Percentiles rank a stretch among this genome's conserved stretches.
Evolutionary conservation across 2,797 vertebrate genomes (phyloP).

Genomic region (Pyrocephalus nanus): DNA sequence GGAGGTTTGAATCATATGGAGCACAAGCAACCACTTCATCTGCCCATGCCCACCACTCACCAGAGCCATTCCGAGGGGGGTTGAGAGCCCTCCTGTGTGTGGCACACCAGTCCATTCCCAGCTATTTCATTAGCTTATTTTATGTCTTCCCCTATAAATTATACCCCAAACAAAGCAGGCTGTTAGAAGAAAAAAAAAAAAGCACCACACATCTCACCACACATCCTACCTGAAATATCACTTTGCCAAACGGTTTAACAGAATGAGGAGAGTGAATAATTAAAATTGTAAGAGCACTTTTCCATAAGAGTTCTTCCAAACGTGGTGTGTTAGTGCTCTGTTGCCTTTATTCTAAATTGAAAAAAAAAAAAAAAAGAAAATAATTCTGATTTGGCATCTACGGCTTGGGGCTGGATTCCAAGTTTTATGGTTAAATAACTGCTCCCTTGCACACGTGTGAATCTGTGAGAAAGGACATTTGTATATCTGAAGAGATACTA

Average conservation of each 20-base stretch:
- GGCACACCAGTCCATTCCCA: neutral
- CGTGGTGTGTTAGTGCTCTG: neutral
- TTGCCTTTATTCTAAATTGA: neutral
- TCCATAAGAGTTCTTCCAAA: neutral
- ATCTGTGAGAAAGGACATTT: neutral
- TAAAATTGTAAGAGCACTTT: neutral
- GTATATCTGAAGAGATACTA: neutral
- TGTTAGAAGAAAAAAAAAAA: neutral
- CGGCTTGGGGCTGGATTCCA: slow-evolving; percentile 12
- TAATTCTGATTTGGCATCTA: slow-evolving; percentile 27
- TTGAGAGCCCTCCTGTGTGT: neutral
- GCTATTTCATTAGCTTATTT: neutral
- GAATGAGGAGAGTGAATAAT: neutral
- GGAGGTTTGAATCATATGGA: neutral
- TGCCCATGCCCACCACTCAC: neutral
- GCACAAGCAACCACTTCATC: neutral
- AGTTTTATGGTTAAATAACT: neutral
- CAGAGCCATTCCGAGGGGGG: neutral
- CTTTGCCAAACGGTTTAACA: neutral
- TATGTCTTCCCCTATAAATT: neutral
- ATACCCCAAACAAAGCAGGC: neutral
- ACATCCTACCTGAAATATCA: neutral
- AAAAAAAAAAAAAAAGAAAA: neutral
- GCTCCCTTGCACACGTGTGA: neutral
- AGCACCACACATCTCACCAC: neutral